These are phyloP conservation scores for Tinea pellionella DNA, from an alignment of 2,888 invertebrate species.

Conservation along the genomic window DNA sequence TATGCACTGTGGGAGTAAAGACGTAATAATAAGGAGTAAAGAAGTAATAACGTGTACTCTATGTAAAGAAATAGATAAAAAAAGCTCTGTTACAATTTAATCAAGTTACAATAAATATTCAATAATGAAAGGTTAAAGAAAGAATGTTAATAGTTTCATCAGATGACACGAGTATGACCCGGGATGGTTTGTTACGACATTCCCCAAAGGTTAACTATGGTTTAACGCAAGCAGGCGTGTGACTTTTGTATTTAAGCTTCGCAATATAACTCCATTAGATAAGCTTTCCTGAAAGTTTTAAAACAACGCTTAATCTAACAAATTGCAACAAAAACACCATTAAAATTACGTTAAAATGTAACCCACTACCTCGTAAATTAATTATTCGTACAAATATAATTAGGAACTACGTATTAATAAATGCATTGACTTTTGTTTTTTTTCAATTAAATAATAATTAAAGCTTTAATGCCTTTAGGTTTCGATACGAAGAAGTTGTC, in stretches of 20 bases:
- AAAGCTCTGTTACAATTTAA: neutral
- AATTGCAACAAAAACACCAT: neutral
- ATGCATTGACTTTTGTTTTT: too few relatives aligned
- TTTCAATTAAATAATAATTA: neutral
- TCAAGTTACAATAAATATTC: neutral
- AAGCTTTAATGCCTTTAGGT: slow-evolving; percentile 37
- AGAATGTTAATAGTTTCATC: neutral
- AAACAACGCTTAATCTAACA: neutral
- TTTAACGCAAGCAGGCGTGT: slow-evolving; percentile 8
- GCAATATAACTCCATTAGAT: neutral
- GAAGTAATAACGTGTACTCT: too few relatives aligned
- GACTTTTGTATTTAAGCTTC: slow-evolving; percentile 11
- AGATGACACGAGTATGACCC: slow-evolving; percentile 1
- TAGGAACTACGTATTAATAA: too few relatives aligned
- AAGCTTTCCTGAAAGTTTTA: neutral
- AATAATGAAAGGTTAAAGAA: slow-evolving; percentile 3
- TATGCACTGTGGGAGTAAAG: too few relatives aligned
- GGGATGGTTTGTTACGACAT: slow-evolving; percentile 6
- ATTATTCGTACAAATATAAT: too few relatives aligned
- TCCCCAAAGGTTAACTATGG: slow-evolving; percentile 8
- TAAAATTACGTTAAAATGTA: neutral
- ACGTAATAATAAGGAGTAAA: too few relatives aligned
- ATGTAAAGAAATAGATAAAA: neutral
- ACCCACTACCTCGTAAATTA: too few relatives aligned
- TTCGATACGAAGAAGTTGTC: slow-evolving; percentile 75